Evolutionary conservation across 2,113 vertebrate genomes (phyloP).

Genomic region (Syrrhaptes paradoxus): DNA sequence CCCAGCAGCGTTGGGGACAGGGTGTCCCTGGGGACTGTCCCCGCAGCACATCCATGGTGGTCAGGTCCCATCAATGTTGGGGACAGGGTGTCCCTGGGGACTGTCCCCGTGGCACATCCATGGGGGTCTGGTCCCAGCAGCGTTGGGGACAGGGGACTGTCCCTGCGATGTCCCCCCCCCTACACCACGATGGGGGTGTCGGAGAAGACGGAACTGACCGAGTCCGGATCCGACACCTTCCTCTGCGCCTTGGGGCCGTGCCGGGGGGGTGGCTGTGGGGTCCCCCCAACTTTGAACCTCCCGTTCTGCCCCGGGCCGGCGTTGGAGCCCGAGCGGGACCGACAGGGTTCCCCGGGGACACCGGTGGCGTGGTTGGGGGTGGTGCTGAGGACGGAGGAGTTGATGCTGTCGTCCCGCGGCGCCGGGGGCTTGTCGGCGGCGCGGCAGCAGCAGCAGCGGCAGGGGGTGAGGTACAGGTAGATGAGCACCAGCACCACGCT

Average conservation of each 20-base stretch:
- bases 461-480: slow-evolving; percentile 96
- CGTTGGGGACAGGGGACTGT: accelerated
- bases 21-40: no score
- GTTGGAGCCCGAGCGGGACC: slow-evolving; percentile 77
- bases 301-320: slow-evolving; percentile 87
- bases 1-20: neutral
- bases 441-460: slow-evolving; percentile 93
- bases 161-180: slow-evolving; percentile 1
- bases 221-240: slow-evolving; percentile 94
- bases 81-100: neutral
- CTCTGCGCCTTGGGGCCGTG: slow-evolving; percentile 78
- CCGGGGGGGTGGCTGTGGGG: slow-evolving; percentile 71
- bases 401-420: slow-evolving; percentile 90
- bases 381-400: slow-evolving; percentile 93
- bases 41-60: neutral
- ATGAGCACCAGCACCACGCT: slow-evolving; percentile 95
- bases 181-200: slow-evolving; percentile 98
- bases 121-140: neutral
- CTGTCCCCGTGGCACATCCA: neutral
- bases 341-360: slow-evolving; percentile 68
- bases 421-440: slow-evolving; percentile 77
- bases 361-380: slow-evolving; percentile 86
- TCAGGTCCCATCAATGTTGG: neutral
- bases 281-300: slow-evolving; percentile 84
- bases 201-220: slow-evolving; percentile 95